Conservation (phyloP, 1,140 invertebrate species). For the Rhynchophorus ferrugineus region DNA sequence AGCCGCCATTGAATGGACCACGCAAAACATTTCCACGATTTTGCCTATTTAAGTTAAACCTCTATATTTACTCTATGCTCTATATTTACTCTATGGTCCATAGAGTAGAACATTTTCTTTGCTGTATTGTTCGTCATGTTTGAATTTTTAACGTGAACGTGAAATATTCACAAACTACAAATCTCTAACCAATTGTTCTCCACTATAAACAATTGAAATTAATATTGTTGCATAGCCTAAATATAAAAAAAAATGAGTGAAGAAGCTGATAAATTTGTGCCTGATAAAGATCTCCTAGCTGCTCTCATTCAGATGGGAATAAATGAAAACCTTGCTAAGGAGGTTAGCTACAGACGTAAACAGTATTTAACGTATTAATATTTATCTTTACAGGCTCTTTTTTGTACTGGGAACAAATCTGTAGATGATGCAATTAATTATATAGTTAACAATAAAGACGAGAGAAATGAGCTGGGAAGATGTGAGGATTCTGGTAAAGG, state of each 20-base stretch:
- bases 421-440: constrained; percentile 48
- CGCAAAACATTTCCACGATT: too few species aligned
- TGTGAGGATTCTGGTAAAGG: constrained; percentile 16
- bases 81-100: too few species aligned
- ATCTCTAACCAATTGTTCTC: too few species aligned
- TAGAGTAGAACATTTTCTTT: too few species aligned
- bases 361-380: constrained; percentile 8
- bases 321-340: constrained; percentile 35
- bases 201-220: too few species aligned
- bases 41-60: too few species aligned
- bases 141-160: too few species aligned
- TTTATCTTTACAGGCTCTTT: constrained; percentile 42
- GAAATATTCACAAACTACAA: too few species aligned
- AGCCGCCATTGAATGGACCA: too few species aligned
- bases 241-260: constrained; percentile 17
- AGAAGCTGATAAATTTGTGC: constrained; percentile 18
- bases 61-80: too few species aligned
- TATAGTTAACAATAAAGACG: constrained; percentile 45
- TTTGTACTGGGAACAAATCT: constrained; percentile 49
- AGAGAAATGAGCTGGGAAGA: constrained; percentile 7
- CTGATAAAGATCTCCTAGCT: constrained; percentile 37
- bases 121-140: too few species aligned
- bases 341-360: constrained; percentile 26
- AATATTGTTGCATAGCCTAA: too few species aligned
- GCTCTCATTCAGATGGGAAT: constrained; percentile 40